A percentile compares a stretch with the other conserved stretches of the same genome.
phyloP scores from a whole-genome alignment of 2,888 invertebrate genomes.

The Sclerodermus sp. region DNA sequence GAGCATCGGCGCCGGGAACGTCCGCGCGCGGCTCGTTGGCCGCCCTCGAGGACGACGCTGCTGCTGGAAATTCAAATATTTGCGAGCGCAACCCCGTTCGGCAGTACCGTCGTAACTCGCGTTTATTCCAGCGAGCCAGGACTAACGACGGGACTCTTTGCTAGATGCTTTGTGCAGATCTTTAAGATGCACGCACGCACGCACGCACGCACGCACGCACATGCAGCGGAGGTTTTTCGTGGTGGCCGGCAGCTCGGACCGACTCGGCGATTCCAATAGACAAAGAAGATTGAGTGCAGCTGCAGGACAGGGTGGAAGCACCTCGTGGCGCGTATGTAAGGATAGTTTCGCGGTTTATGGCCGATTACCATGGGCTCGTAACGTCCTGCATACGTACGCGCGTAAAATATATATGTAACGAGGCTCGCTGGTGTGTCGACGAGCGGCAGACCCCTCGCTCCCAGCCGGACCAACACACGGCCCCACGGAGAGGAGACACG shows the following conservation, averaged over 20 bases:
- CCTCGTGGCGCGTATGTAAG: conserved; percentile 13
- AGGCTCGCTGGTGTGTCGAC: neutral
- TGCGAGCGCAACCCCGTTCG: neutral
- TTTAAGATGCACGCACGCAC: too few species aligned
- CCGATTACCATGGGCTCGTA: conserved; percentile 34
- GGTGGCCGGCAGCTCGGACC: too few species aligned
- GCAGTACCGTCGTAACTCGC: neutral
- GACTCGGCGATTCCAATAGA: conserved; percentile 42
- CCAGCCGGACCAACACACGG: too few species aligned
- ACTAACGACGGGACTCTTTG: too few species aligned
- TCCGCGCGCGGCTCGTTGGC: neutral
- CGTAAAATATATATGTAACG: conserved; percentile 1
- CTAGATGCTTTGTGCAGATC: too few species aligned
- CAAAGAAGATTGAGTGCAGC: conserved; percentile 52
- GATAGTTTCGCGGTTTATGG: conserved; percentile 35
- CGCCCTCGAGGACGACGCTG: neutral
- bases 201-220: too few species aligned
- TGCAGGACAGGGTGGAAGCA: too few species aligned
- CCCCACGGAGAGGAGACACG: too few species aligned
- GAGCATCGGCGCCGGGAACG: neutral
- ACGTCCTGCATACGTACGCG: conserved; percentile 23
- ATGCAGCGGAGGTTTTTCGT: too few species aligned
- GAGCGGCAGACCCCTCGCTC: too few species aligned
- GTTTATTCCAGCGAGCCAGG: too few species aligned
- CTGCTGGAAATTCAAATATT: neutral